Base-by-base conservation (phyloP, 2,113 vertebrate genomes). In the Carettochelys insculpta region DNA sequence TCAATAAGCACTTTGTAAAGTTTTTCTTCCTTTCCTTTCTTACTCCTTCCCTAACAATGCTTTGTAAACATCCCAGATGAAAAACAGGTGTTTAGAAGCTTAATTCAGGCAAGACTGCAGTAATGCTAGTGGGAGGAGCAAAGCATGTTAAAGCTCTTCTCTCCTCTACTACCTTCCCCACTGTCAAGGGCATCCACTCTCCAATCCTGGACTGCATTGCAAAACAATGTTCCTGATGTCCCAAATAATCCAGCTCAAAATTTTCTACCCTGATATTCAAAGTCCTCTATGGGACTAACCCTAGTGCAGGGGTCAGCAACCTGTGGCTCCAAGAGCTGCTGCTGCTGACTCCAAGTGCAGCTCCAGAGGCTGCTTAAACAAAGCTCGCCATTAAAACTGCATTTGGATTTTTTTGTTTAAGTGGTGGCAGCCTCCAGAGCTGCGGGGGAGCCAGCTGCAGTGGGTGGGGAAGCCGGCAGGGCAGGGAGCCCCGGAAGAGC, bases 181-280 rank as follows among this genome's bases (percentile, higher is more conserved):
- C 5, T 16, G 2, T 14, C 50, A 83, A 77, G 85, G 5, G 25
- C 19, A 83, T 11, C n/a, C 11, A 6, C 11, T 24, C 27, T 65
- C 31, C 47, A 34, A 45, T 68, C 34, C 29, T 58, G 87, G 9
- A 90, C 61, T 65, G 34, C 48, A 89, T 83, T 88, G 12, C 48
- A 78, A 56, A 8, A 19, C 8, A 56, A 90, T n/a, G 47, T 83
- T 56, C 41, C 45, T 71, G 61, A 76, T 89, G 54, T 1, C 34
- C 43, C 38, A 82, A 54, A 38, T 10, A 82, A 68, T 0, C 0
- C 3, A 77, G 45, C 19, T 52, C 20, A 82, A 22, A 83, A 0
- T 0, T 1, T 47, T 34, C n/a, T 51, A 1, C 76, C 45, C 71
- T n/a, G 89, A 45, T 29, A 77, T 83, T 82, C 20, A 48, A 93